Conservation (phyloP, 2,888 invertebrate species). For the Synanthedon vespiformis region DNA sequence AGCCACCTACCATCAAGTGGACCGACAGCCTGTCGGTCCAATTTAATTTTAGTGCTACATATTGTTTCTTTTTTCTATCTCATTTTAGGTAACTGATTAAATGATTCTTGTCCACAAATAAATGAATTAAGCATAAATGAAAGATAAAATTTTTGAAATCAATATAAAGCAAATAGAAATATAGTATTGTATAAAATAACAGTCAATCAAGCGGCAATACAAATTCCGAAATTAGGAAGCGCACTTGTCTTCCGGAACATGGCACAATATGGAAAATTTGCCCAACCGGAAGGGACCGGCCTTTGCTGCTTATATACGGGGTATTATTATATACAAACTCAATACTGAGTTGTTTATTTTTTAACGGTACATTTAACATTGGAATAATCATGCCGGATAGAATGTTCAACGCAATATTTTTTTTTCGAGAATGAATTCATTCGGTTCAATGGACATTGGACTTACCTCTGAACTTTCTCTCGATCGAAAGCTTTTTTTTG, state of each 20-base stretch:
- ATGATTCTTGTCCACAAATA: no score
- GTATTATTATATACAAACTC: neutral
- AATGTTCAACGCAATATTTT: slow-evolving; percentile 5
- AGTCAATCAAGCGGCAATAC: slow-evolving; percentile 36
- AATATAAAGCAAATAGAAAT: neutral
- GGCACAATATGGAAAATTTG: slow-evolving; percentile 37
- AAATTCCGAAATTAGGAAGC: slow-evolving; percentile 38
- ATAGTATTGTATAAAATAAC: slow-evolving; percentile 6
- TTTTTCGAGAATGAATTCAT: slow-evolving; percentile 1
- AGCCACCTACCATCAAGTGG: no score
- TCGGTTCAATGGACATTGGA: neutral
- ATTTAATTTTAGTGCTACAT: no score
- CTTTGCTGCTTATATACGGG: slow-evolving; percentile 5
- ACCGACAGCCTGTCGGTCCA: no score
- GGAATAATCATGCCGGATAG: slow-evolving; percentile 17
- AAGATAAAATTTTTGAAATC: no score
- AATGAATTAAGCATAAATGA: no score
- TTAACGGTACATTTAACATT: slow-evolving; percentile 33
- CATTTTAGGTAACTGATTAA: no score
- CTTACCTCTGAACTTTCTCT: neutral
- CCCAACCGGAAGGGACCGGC: slow-evolving; percentile 40
- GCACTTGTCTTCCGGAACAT: slow-evolving; percentile 14
- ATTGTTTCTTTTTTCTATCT: no score
- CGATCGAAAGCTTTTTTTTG: no score
- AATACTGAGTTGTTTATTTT: slow-evolving; percentile 40